Evolutionary conservation across 2,888 invertebrate genomes (phyloP).

Genomic region (Chrysodeixis includens): DNA sequence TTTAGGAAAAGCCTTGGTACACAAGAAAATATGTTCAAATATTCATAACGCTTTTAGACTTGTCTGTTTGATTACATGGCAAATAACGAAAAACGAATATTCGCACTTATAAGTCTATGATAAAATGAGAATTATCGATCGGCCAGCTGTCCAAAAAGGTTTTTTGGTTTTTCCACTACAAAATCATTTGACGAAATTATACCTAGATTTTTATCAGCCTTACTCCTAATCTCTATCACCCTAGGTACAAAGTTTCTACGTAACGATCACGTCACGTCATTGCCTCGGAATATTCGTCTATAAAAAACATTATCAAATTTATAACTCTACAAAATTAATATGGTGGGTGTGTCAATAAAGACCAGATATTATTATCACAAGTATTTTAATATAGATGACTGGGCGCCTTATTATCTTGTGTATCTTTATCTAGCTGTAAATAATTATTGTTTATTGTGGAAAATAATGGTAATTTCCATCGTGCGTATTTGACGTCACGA

Average conservation of each 20-base stretch:
- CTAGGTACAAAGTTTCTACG: not conserved
- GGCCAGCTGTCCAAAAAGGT: not conserved
- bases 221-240: not conserved
- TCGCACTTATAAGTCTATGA: too few relatives aligned
- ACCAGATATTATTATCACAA: conserved; percentile 42
- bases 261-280: not conserved
- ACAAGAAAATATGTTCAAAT: too few relatives aligned
- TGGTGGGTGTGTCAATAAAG: conserved; percentile 52
- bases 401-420: conserved; percentile 37
- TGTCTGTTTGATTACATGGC: too few relatives aligned
- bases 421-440: conserved; percentile 55
- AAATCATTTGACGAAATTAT: not conserved
- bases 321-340: conserved; percentile 30
- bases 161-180: not conserved
- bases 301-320: conserved; percentile 37
- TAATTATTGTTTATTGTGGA: conserved; percentile 15
- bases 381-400: conserved; percentile 55
- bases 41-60: too few relatives aligned
- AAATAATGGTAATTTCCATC: not conserved
- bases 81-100: too few relatives aligned
- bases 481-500: not conserved
- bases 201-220: not conserved
- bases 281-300: not conserved
- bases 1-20: too few relatives aligned
- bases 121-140: not conserved